Conservation (phyloP, 2,888 invertebrate genomes). For the Caenorhabditis japonica region DNA sequence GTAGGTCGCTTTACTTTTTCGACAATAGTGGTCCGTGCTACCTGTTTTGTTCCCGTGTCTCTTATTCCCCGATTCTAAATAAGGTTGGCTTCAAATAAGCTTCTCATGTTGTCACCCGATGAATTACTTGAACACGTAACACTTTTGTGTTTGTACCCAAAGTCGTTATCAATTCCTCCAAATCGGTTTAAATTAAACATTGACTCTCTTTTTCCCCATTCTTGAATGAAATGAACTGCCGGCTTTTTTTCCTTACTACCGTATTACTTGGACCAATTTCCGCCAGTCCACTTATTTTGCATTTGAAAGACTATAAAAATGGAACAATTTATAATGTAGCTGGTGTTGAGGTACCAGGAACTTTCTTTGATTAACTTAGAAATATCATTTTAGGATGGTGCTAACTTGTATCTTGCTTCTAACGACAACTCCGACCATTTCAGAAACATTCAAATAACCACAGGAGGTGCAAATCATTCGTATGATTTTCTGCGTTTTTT, state of each 20-base stretch:
- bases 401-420: conserved; percentile 15
- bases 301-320: not conserved
- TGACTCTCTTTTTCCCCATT: conserved; percentile 19
- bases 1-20: no score
- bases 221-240: not conserved
- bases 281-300: not conserved
- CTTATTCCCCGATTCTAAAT: no score
- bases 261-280: not conserved
- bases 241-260: not conserved
- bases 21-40: no score
- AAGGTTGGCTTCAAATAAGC: no score
- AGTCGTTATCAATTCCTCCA: conserved; percentile 24
- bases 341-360: not conserved
- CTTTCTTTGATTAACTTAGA: not conserved
- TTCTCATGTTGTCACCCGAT: not conserved
- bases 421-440: conserved; percentile 5
- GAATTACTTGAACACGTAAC: conserved; percentile 14
- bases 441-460: conserved; percentile 13
- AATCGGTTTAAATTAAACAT: conserved; percentile 35
- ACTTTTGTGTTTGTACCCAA: conserved; percentile 13
- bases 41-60: no score
- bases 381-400: not conserved
- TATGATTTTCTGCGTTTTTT: no score
- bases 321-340: not conserved
- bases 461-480: conserved; percentile 16